phyloP scores from a whole-genome alignment of 2,113 vertebrate species.

The Oncorhynchus masou region DNA sequence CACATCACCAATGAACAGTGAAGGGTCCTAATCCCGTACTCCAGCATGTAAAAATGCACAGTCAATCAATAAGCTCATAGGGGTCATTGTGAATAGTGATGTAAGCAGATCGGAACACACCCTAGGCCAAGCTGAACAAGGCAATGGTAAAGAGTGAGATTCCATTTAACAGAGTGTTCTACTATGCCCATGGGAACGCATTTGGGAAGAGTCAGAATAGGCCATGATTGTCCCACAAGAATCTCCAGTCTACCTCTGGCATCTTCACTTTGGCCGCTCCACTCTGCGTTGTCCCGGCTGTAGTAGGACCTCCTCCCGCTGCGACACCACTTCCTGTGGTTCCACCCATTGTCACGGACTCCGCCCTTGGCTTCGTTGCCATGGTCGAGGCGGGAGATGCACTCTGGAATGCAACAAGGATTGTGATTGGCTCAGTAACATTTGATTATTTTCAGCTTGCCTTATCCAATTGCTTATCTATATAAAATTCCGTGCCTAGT shows the following conservation, averaged over 20 bases:
- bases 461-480: no score
- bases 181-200: no score
- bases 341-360: slow-evolving; percentile 34
- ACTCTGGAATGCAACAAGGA: slow-evolving; percentile 62
- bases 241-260: slow-evolving; percentile 57
- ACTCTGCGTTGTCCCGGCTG: slow-evolving; percentile 38
- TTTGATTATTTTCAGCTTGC: no score
- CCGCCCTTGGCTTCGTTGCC: slow-evolving; percentile 51
- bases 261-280: slow-evolving; percentile 35
- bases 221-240: neutral
- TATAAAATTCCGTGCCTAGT: no score
- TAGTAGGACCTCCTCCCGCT: slow-evolving; percentile 37
- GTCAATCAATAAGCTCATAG: no score
- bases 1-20: neutral
- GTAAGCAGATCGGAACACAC: no score
- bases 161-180: no score
- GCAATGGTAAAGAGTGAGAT: no score
- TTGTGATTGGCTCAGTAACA: no score
- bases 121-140: no score
- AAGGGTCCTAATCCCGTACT: neutral
- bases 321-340: slow-evolving; percentile 24
- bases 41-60: neutral
- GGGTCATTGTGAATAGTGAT: no score
- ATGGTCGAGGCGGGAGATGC: slow-evolving; percentile 50
- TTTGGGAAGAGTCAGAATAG: no score